Conservation (phyloP, 2,888 invertebrate species). For the Thecocarcelia acutangulata region DNA sequence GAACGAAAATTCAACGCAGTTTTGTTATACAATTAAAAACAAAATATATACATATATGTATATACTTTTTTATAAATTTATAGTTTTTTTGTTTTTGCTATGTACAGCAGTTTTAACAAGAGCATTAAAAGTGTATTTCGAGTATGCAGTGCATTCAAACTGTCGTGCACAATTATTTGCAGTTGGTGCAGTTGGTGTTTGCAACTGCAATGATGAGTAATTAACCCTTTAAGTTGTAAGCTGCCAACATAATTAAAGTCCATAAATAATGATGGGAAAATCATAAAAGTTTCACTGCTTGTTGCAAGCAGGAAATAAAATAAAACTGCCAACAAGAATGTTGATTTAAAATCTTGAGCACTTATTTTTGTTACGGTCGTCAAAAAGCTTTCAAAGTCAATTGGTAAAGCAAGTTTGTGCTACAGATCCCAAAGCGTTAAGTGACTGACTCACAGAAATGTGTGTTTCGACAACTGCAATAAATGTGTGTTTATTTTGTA, state of each 20-base stretch:
- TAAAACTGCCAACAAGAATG: slow-evolving; percentile 9
- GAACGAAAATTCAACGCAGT: slow-evolving; percentile 56
- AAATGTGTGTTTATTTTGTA: slow-evolving; percentile 38
- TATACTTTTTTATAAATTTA: slow-evolving; percentile 8
- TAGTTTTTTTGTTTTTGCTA: slow-evolving; percentile 12
- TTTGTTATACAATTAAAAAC: slow-evolving; percentile 35
- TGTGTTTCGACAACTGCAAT: neutral
- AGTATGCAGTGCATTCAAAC: neutral
- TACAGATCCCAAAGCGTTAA: slow-evolving; percentile 32
- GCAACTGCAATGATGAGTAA: slow-evolving; percentile 42
- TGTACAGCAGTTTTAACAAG: neutral
- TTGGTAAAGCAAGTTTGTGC: neutral
- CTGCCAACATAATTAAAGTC: slow-evolving; percentile 47
- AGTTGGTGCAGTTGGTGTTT: slow-evolving; percentile 27
- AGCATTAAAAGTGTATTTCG: neutral
- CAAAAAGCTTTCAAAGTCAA: neutral
- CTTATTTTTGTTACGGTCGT: slow-evolving; percentile 2
- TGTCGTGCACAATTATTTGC: slow-evolving; percentile 7
- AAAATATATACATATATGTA: neutral
- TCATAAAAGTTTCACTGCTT: slow-evolving; percentile 23
- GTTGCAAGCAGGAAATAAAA: slow-evolving; percentile 34
- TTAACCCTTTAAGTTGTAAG: slow-evolving; percentile 57
- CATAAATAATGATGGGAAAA: slow-evolving; percentile 58
- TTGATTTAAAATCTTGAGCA: slow-evolving; percentile 15
- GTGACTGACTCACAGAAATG: slow-evolving; percentile 4